Evolutionary conservation across 2,888 invertebrate genomes (phyloP), one percentile per base, ranked within the genome.

Genomic region (Ochlodes sylvanus): DNA sequence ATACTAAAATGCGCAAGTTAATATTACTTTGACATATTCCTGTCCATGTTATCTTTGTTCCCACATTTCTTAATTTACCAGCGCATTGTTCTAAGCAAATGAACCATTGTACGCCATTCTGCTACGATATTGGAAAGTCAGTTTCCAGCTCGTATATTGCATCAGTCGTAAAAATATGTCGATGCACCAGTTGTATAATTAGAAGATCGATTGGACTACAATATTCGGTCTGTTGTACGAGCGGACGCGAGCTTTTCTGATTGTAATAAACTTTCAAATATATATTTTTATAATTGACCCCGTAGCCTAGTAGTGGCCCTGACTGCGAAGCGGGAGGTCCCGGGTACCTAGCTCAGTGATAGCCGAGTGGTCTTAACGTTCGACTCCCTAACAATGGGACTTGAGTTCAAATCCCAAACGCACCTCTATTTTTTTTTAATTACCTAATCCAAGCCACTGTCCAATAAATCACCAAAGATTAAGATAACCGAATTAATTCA

Each of bases 71-170:
- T n/a, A 54, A 65, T 65, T 57, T 50, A 44, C 57, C 10, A 57
- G n/a, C n/a, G 15, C 21, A 57, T 65, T 65, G 64, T 65, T 57
- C 41, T 21, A 50, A 56, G 27, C 38, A 65, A 65, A 65, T 57
- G 64, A 65, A 65, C 64, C 57, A 65, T 65, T 65, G 64, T 65
- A 21, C n/a, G 7, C 10, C 1, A 4, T 44, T 47, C 14, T 50
- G 52, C 17, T 38, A 32, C 61, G 34, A 34, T 19, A 50, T 65
- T 65, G 50, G 32, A 47, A 34, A 65, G 50, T 38, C 47, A 56
- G 42, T 57, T 38, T 38, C 44, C 32, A 38, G 15, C 19, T 47
- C 57, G 55, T 57, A 38, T 47, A 57, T 65, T 34, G 56, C 55
- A 9, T 7, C 32, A 19, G 15, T 34, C 41, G 56, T 54, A 55